A percentile compares a stretch with the other conserved stretches of the same genome.
These are phyloP conservation scores for Echinometra lucunter DNA, from an alignment of 53 echinoderm and acorn worm species.

Conservation along the genomic window DNA sequence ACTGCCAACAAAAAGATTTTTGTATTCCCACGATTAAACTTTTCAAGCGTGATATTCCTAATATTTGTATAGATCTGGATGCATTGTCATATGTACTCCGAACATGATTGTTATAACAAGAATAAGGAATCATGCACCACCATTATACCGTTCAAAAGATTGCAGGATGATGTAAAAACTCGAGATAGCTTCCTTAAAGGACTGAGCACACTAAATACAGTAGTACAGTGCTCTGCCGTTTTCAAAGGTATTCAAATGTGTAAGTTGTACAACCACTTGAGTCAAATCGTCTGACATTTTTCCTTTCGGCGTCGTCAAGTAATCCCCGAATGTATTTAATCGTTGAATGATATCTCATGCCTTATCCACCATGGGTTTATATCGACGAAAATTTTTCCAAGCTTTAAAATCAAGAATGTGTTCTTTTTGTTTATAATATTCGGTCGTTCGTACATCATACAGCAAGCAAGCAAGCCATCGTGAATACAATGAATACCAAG, in stretches of 20 bases:
- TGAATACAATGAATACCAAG: neutral
- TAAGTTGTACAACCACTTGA: neutral
- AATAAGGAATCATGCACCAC: neutral
- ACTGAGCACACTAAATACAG: neutral
- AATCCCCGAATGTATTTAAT: too few species aligned
- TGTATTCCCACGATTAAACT: neutral
- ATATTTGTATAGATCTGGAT: neutral
- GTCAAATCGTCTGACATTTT: neutral
- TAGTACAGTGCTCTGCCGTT: neutral
- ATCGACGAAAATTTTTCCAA: neutral
- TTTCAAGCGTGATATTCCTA: neutral
- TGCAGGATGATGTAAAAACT: neutral
- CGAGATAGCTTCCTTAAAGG: neutral
- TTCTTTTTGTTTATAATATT: neutral
- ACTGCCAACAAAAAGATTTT: neutral
- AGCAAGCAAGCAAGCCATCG: neutral
- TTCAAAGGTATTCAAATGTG: neutral
- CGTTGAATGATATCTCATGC: too few species aligned
- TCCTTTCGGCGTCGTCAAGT: too few species aligned
- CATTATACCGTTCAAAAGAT: neutral
- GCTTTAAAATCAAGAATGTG: neutral
- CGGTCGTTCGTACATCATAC: neutral
- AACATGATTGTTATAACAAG: neutral
- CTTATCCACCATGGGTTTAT: neutral
- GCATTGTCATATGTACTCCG: neutral